Conservation (phyloP, 37 sponge, comb jelly and placozoan genomes). For the Ianthella basta region DNA sequence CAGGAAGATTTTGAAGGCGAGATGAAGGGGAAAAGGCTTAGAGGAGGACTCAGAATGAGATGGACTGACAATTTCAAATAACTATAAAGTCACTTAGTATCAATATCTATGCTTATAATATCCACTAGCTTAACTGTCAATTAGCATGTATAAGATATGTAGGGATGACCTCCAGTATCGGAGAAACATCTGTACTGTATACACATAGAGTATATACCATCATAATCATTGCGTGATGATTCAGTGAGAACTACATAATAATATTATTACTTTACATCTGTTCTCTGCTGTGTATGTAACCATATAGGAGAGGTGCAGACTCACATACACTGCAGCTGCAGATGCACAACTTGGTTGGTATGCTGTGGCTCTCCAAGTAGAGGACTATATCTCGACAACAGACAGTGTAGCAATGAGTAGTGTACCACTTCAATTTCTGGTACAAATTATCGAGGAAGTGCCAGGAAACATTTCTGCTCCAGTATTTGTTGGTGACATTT, state of each 20-base stretch:
- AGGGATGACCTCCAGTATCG: too few relatives aligned
- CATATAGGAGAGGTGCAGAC: constrained; percentile 16
- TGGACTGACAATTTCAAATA: not conserved
- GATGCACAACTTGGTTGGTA: constrained; percentile 27
- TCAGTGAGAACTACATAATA: not conserved
- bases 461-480: not conserved
- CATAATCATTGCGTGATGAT: not conserved
- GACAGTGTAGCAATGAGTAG: constrained; percentile 37
- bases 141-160: too few relatives aligned
- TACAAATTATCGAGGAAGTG: not conserved
- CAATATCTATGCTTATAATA: not conserved
- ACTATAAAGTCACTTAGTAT: not conserved
- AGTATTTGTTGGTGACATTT: not conserved
- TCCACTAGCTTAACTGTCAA: too few relatives aligned
- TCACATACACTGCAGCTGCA: not conserved
- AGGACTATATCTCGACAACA: constrained; percentile 28
- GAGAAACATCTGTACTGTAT: not conserved
- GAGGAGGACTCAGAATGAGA: too few relatives aligned
- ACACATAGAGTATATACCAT: not conserved
- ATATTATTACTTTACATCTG: too few relatives aligned
- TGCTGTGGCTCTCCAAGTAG: constrained; percentile 42
- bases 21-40: too few relatives aligned
- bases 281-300: not conserved
- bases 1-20: too few relatives aligned
- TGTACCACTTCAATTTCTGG: constrained; percentile 45